Percentiles rank a stretch among this genome's conserved stretches.
These are phyloP conservation scores for Temnothorax unifasciatus DNA, from an alignment of 2,888 invertebrate genomes.

Conservation along the genomic window DNA sequence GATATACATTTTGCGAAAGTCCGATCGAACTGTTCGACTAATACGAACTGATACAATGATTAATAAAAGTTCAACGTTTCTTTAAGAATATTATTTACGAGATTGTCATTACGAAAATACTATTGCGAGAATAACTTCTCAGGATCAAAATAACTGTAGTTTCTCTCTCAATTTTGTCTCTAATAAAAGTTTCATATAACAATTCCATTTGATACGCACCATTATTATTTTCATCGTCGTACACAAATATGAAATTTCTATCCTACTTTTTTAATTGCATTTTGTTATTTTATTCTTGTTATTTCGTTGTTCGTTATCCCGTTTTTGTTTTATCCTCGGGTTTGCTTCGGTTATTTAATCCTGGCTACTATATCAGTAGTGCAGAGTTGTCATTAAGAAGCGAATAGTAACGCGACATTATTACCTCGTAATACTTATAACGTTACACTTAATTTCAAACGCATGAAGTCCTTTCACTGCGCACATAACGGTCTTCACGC, in stretches of 20 bases:
- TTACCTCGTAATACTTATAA: constrained; percentile 44
- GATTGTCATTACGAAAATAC: neutral
- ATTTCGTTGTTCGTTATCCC: neutral
- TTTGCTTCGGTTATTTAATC: constrained; percentile 1
- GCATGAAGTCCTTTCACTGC: constrained; percentile 55
- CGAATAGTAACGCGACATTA: constrained; percentile 37
- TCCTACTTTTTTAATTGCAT: neutral
- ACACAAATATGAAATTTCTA: neutral
- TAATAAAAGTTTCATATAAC: neutral
- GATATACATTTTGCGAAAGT: constrained; percentile 12
- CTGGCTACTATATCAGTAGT: neutral
- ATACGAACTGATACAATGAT: neutral
- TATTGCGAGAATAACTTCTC: neutral
- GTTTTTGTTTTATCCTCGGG: neutral
- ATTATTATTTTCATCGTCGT: neutral
- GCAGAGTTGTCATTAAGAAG: constrained; percentile 17
- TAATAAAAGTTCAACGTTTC: neutral
- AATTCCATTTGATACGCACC: neutral
- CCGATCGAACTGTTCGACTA: neutral
- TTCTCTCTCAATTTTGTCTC: neutral
- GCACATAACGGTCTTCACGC: constrained; percentile 34
- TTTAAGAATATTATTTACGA: neutral
- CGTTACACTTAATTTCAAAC: constrained; percentile 54
- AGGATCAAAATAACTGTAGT: neutral
- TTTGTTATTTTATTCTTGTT: neutral